Conservation (phyloP, 2,797 vertebrate species). For the Chelon labrosus region DNA sequence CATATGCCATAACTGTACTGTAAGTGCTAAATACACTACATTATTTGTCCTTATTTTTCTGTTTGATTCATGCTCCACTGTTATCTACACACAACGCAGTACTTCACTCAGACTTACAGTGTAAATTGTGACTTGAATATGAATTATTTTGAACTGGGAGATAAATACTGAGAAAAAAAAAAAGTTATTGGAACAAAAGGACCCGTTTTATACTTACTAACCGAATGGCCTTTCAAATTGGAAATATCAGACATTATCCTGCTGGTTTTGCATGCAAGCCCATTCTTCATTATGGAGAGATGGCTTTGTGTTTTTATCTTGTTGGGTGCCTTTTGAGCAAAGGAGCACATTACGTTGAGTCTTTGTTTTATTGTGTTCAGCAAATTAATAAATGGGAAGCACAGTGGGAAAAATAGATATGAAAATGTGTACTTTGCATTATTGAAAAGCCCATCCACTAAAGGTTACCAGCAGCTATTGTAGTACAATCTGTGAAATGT, state of each 20-base stretch:
- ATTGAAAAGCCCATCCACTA: constrained; percentile 89
- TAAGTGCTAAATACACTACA: neutral
- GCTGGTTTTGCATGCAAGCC: constrained; percentile 67
- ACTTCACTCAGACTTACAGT: constrained; percentile 19
- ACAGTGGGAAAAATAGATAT: constrained; percentile 86
- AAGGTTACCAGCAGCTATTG: constrained; percentile 90
- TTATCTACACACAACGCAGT: constrained; percentile 28
- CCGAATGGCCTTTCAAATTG: constrained; percentile 70
- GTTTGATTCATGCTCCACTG: constrained; percentile 16
- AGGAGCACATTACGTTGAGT: constrained; percentile 83
- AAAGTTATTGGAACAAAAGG: constrained; percentile 51
- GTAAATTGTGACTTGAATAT: constrained; percentile 45
- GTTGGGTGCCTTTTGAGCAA: constrained; percentile 82
- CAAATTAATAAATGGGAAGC: constrained; percentile 90
- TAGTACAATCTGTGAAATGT: constrained; percentile 89
- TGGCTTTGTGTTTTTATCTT: constrained; percentile 82
- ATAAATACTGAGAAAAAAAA: constrained; percentile 38
- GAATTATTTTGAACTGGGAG: constrained; percentile 39
- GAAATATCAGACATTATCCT: constrained; percentile 59
- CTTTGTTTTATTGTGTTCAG: constrained; percentile 90
- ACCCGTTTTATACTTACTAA: constrained; percentile 57
- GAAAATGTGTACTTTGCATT: constrained; percentile 90
- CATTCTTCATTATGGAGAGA: constrained; percentile 75
- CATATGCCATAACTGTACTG: neutral
- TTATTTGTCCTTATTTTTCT: constrained; percentile 11